These are phyloP conservation scores for Macrobrachium nipponense DNA, from an alignment of 1,140 invertebrate species.

Conservation along the genomic window DNA sequence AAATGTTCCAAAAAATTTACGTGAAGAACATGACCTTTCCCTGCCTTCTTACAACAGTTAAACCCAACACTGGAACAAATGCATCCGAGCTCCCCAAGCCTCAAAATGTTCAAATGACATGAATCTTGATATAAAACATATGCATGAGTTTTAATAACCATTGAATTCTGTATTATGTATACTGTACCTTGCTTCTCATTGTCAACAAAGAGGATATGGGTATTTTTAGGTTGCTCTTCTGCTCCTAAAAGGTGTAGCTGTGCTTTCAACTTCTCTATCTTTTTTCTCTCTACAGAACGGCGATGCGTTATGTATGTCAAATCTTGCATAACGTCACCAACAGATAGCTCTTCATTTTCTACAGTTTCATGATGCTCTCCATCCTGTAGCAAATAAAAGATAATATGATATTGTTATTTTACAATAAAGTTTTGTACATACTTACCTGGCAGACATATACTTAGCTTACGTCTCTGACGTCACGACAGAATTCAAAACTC, in stretches of 20 bases:
- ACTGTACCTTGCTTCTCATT: constrained; percentile 73
- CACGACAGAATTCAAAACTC: too few species aligned
- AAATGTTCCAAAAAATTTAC: not conserved
- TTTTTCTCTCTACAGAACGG: constrained; percentile 85
- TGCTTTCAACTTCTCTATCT: constrained; percentile 87
- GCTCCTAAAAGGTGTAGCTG: constrained; percentile 84
- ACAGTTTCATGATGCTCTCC: constrained; percentile 77
- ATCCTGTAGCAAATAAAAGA: constrained; percentile 68
- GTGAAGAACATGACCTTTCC: not conserved
- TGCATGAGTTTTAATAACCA: not conserved
- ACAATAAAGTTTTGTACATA: too few species aligned
- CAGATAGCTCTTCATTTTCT: constrained; percentile 79
- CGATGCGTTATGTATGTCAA: constrained; percentile 90
- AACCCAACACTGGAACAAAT: too few species aligned
- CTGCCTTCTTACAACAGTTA: not conserved
- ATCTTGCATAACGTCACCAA: constrained; percentile 80
- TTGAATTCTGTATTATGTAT: too few species aligned
- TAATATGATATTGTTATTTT: not conserved
- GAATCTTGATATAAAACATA: too few species aligned
- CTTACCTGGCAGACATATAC: too few species aligned
- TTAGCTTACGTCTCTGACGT: too few species aligned
- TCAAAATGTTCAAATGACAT: too few species aligned
- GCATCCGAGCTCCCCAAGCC: too few species aligned
- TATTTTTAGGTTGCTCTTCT: constrained; percentile 74
- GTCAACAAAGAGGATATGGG: constrained; percentile 87